Base-by-base conservation (phyloP, 2,797 vertebrate genomes). In the Staurois parvus region DNA sequence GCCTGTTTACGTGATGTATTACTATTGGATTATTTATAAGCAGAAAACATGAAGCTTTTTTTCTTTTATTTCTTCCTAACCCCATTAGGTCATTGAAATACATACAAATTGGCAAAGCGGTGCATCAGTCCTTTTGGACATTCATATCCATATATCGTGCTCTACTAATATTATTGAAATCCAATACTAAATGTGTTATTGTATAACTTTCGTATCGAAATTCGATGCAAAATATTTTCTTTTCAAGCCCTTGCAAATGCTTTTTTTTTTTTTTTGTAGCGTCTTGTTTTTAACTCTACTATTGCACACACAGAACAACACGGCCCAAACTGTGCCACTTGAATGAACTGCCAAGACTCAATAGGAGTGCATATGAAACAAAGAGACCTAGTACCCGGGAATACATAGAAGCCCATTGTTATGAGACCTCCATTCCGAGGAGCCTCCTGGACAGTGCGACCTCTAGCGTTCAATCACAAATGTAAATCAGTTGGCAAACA, bases 331-430 rank as follows among this genome's bases (percentile, higher is more conserved):
- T 66, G 64, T 29, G n/a, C 64, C 28, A 66, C 64, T 66, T 66
- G n/a, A 81, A 40, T 81, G n/a, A 64, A 73, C 69, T 72, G 69
- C 48, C 52, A 64, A 81, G 69, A 81, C 37, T 64, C 72, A 72
- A 81, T 81, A 72, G 26, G 68, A 62, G 52, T 21, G 15, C 59
- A 21, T 72, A 70, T 72, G 72, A 40, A 72, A 81, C 79, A 81
- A 81, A 81, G 79, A 37, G 59, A 42, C 48, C 32, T 56, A 72
- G 48, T 81, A 72, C 56, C 32, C 37, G 69, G 37, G 48, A 81
- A 81, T 37, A 81, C 79, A 81, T 73, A 72, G 69, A 17, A 28
- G 45, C 56, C 70, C 48, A 64, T 81, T 81, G 79, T 81, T 72
- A 81, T 28, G 3, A 34, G 48, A 26, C 79, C 52, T 72, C 79